Evolutionary conservation across 2,888 invertebrate species (phyloP).

Genomic region (Mythimna ferrago): DNA sequence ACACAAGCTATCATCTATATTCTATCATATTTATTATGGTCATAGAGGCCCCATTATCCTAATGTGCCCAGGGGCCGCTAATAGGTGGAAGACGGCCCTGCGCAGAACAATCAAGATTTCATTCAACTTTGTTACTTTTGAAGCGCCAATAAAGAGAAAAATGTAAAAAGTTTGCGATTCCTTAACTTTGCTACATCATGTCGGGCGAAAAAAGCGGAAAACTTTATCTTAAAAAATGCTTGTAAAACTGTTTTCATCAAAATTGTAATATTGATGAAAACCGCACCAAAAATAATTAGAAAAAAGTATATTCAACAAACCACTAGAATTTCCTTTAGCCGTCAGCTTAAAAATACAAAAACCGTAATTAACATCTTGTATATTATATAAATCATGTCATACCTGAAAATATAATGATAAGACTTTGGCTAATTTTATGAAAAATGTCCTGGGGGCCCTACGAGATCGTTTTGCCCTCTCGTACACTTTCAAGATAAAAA

Average conservation of each 20-base stretch:
- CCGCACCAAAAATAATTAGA: background rate
- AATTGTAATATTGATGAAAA: background rate
- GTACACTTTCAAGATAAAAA: too few species aligned
- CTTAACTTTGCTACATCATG: constrained; percentile 14
- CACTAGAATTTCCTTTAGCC: too few species aligned
- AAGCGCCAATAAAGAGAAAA: constrained; percentile 17
- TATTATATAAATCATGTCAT: background rate
- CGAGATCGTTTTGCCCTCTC: too few species aligned
- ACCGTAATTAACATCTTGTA: background rate
- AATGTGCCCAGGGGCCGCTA: too few species aligned
- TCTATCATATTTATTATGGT: too few species aligned
- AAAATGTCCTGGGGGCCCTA: too few species aligned
- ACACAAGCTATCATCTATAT: too few species aligned
- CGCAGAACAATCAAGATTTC: background rate
- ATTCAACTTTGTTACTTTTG: constrained; percentile 30
- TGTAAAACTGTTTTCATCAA: constrained; percentile 12
- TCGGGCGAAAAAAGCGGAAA: constrained; percentile 6
- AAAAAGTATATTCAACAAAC: background rate
- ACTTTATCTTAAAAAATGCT: constrained; percentile 5
- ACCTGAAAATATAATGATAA: background rate
- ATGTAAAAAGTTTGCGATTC: constrained; percentile 21
- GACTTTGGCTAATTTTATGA: background rate
- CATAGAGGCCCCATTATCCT: too few species aligned
- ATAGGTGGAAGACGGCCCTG: too few species aligned
- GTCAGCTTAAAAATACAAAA: background rate